phyloP scores from a whole-genome alignment of 2,888 invertebrate genomes.

The Drosophila flavopinicola region DNA sequence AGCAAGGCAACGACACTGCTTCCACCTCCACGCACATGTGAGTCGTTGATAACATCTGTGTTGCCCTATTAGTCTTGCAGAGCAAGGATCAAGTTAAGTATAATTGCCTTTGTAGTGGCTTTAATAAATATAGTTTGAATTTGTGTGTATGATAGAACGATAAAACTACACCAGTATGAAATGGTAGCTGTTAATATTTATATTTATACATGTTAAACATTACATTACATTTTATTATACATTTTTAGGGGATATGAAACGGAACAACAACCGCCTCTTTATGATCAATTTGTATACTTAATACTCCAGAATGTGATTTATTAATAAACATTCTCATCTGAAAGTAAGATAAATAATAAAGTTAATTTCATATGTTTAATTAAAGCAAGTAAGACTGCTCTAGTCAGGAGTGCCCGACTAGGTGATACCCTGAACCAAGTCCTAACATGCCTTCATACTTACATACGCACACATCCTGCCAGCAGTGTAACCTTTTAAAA shows the following conservation, averaged over 20 bases:
- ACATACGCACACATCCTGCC: no score
- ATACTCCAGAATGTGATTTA: slow-evolving; percentile 89
- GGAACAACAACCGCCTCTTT: slow-evolving; percentile 96
- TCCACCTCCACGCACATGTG: no score
- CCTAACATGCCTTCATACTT: no score
- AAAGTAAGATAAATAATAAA: slow-evolving; percentile 55
- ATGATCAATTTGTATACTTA: slow-evolving; percentile 93
- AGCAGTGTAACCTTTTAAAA: no score
- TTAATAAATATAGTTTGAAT: neutral
- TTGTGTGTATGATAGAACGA: neutral
- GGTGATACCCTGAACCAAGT: no score
- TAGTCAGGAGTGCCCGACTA: no score
- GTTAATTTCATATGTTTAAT: neutral
- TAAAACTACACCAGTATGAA: slow-evolving; percentile 21
- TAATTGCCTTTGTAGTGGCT: no score
- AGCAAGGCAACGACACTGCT: no score
- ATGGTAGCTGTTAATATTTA: slow-evolving; percentile 18
- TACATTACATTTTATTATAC: slow-evolving; percentile 9
- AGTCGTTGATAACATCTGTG: no score
- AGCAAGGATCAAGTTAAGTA: no score
- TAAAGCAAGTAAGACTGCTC: neutral
- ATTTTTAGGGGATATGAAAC: slow-evolving; percentile 89
- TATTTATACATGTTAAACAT: slow-evolving; percentile 25
- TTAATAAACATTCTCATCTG: slow-evolving; percentile 90
- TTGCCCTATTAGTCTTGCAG: no score